Evolutionary conservation across 2,797 vertebrate species (phyloP), one percentile per base, ranked within the genome.

Genomic region (Sciaenops ocellatus): DNA sequence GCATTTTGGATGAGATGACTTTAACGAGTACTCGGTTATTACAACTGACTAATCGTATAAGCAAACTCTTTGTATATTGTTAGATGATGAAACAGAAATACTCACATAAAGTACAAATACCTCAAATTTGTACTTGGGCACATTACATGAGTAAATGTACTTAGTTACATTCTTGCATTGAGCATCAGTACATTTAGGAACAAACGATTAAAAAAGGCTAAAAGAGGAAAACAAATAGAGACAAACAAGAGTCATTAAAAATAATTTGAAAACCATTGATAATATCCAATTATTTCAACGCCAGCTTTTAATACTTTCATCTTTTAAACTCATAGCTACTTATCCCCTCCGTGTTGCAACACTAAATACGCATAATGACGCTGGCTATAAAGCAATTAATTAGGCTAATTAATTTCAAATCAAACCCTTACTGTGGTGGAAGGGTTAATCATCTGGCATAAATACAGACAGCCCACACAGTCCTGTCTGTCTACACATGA

Each of bases 341-440:
- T 47, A 84, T 79, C 70, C 54, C 59, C 44, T 72, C 47, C 63
- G 44, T 60, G 41, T 76, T 76, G 77, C 71, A 46, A 61, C 59
- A 38, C 44, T 67, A 82, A 89, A 89, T 79, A 57, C 64, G 48
- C 54, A 67, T 85, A 78, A 89, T 89, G 75, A 78, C 63, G 38
- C 46, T 3, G 47, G 7, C 50, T 84, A 13, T 69, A 75, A 82
- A 89, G 46, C 73, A 26, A 34, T 81, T 80, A 81, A 87, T 87
- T 69, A 86, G 34, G 56, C 60, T 62, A 72, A 90, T 88, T 88
- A 46, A 78, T 89, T 83, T 77, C 3, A 76, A 76, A 84, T 77
- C 42, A 38, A 38, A 38, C 34, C 34, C 69, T 2, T 6, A 24
- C 79, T 73, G 65, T 38, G 67, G 69, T 81, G 48, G 47, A 79